phyloP scores from a whole-genome alignment of 2,113 vertebrate species.

The Notothenia coriiceps region DNA sequence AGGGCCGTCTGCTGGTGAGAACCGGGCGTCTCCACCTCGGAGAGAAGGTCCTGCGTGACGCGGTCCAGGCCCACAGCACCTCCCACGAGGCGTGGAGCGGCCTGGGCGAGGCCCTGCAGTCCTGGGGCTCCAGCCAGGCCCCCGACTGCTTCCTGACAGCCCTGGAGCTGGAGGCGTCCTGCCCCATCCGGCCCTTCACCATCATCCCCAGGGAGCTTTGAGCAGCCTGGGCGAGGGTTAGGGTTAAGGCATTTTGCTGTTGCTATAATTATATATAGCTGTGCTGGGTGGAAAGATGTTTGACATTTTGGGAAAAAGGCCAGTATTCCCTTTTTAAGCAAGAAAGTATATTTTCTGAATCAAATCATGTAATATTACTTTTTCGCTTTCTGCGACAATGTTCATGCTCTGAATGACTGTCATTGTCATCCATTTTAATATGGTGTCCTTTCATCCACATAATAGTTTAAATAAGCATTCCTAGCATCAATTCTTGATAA shows the following conservation, averaged over 20 bases:
- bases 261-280: not conserved
- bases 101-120: slow-evolving; percentile 94
- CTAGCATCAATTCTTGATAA: not conserved
- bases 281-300: not conserved
- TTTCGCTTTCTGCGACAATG: no score
- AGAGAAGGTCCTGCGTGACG: slow-evolving; percentile 94
- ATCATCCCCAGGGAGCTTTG: slow-evolving; percentile 94
- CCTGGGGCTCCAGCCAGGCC: slow-evolving; percentile 88
- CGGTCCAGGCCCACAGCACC: slow-evolving; percentile 90
- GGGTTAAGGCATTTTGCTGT: not conserved
- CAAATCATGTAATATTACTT: no score
- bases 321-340: not conserved
- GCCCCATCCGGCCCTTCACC: slow-evolving; percentile 92
- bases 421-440: not conserved
- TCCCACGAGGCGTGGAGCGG: slow-evolving; percentile 94
- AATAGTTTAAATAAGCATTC: not conserved
- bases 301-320: not conserved
- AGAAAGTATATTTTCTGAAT: not conserved
- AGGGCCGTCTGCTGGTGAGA: slow-evolving; percentile 91
- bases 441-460: not conserved
- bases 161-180: slow-evolving; percentile 96
- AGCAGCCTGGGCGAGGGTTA: slow-evolving; percentile 37
- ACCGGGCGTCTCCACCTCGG: slow-evolving; percentile 89
- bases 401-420: not conserved
- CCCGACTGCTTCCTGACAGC: slow-evolving; percentile 94